Percentiles rank a stretch among this genome's conserved stretches.
phyloP scores from a whole-genome alignment of 2,888 invertebrate genomes.

The Seira musarum region DNA sequence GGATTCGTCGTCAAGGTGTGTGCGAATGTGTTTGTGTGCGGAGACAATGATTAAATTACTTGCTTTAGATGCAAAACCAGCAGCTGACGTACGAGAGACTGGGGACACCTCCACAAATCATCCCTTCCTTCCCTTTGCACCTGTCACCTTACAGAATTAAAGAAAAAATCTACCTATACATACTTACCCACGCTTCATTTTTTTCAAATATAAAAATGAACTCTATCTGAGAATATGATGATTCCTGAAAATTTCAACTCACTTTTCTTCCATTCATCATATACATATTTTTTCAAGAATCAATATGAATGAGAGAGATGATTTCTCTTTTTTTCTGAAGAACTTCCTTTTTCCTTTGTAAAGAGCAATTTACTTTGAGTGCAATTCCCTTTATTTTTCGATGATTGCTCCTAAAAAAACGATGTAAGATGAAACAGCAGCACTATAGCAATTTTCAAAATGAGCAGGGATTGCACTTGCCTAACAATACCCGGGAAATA shows the following conservation, averaged over 20 bases:
- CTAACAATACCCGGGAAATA: neutral
- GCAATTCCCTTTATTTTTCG: neutral
- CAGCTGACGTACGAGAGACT: neutral
- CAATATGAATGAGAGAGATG: too few species aligned
- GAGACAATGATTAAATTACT: conserved; percentile 1
- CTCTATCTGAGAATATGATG: neutral
- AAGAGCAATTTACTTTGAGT: conserved; percentile 7
- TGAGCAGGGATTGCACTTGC: neutral
- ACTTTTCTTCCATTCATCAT: neutral
- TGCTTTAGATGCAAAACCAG: neutral
- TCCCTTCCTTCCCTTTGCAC: neutral
- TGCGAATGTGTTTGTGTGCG: too few species aligned
- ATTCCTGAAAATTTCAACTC: too few species aligned
- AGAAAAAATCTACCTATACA: too few species aligned
- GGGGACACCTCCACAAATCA: neutral
- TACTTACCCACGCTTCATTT: too few species aligned
- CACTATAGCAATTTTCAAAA: neutral
- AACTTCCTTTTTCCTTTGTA: neutral
- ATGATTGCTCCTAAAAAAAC: neutral
- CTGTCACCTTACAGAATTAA: neutral
- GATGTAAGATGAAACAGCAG: too few species aligned
- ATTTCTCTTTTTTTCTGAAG: neutral
- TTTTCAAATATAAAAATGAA: too few species aligned
- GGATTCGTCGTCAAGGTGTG: neutral
- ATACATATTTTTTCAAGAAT: neutral